A percentile compares a stretch with the other conserved stretches of the same genome.
Conservation (phyloP, 2,888 invertebrate species). For the Diarsia rubi region DNA sequence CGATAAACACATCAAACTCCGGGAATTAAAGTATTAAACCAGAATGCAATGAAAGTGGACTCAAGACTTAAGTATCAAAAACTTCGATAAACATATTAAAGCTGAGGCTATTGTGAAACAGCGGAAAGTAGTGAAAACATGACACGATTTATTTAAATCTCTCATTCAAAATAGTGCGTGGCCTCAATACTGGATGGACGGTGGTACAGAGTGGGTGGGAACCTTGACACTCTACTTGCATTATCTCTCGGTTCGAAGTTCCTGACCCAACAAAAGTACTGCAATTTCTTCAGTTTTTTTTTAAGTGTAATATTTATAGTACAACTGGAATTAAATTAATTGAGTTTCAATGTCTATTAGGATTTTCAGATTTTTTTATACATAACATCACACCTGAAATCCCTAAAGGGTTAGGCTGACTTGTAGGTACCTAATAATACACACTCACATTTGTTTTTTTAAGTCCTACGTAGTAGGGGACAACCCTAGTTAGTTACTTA, state of each 20-base stretch:
- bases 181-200: slow-evolving; percentile 72
- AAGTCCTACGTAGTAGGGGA: no score
- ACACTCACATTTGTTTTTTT: no score
- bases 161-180: slow-evolving; percentile 79
- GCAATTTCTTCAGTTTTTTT: neutral
- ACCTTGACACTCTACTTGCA: slow-evolving; percentile 75
- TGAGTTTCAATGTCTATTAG: neutral
- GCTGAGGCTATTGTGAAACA: slow-evolving; percentile 73
- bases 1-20: slow-evolving; percentile 26
- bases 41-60: slow-evolving; percentile 43
- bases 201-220: slow-evolving; percentile 64
- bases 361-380: no score
- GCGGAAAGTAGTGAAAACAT: slow-evolving; percentile 76
- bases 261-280: slow-evolving; percentile 26
- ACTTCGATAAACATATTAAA: slow-evolving; percentile 66
- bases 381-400: no score
- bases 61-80: slow-evolving; percentile 53
- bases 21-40: slow-evolving; percentile 16
- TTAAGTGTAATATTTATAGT: no score
- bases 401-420: no score
- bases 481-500: no score
- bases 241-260: slow-evolving; percentile 36
- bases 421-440: no score
- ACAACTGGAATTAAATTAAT: neutral
- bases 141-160: slow-evolving; percentile 77